These are phyloP conservation scores for Pentalonia nigronervosa DNA, from an alignment of 1,140 invertebrate species.

Conservation along the genomic window DNA sequence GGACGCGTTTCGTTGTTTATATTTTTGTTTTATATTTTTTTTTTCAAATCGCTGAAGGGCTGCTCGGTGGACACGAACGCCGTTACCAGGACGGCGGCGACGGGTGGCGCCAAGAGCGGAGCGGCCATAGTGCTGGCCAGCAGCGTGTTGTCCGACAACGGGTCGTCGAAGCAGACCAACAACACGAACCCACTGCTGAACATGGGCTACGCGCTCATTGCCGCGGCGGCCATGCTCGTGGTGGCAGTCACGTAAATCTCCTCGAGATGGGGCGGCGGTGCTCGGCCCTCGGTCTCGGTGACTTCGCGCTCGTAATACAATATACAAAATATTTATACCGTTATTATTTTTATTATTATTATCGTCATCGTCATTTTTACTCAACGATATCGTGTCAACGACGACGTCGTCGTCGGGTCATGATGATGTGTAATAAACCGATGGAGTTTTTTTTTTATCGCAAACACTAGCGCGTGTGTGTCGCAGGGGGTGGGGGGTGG, in stretches of 20 bases:
- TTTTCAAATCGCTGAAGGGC: neutral
- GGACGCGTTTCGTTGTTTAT: neutral
- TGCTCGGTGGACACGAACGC: slow-evolving; percentile 46
- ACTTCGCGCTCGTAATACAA: neutral
- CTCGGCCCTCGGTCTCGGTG: neutral
- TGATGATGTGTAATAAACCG: neutral
- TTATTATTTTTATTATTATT: neutral
- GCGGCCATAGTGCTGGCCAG: slow-evolving; percentile 57
- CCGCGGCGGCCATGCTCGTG: neutral
- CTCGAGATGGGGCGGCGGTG: neutral
- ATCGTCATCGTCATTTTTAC: neutral
- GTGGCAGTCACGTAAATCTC: slow-evolving; percentile 21
- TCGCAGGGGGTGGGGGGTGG: no score
- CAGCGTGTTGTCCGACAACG: slow-evolving; percentile 52
- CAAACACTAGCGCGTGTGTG: neutral
- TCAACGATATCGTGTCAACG: neutral
- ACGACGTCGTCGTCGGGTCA: neutral
- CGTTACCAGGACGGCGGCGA: neutral
- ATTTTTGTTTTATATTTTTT: neutral
- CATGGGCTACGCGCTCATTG: slow-evolving; percentile 29
- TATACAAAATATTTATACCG: neutral
- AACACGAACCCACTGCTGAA: slow-evolving; percentile 29
- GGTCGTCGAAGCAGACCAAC: slow-evolving; percentile 44
- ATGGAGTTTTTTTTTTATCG: neutral
- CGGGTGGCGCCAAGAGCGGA: slow-evolving; percentile 32